phyloP scores from a whole-genome alignment of 1,140 invertebrate genomes.

The Calosoma granatense region DNA sequence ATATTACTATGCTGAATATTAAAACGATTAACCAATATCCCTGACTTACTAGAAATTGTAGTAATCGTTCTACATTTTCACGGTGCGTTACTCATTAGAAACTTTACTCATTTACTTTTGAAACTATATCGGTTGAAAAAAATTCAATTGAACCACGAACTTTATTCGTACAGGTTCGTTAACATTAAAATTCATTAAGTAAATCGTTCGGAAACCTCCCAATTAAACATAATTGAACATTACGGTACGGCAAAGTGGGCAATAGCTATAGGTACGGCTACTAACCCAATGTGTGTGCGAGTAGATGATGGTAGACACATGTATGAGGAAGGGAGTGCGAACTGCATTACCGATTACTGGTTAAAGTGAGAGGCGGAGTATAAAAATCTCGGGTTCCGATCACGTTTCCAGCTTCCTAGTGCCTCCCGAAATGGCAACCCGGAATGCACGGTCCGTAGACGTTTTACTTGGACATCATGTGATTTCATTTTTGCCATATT shows the following conservation, averaged over 20 bases:
- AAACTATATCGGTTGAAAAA: too few species aligned
- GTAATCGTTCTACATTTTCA: too few species aligned
- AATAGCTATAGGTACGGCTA: neutral
- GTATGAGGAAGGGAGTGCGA: neutral
- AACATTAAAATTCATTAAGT: constrained; percentile 3
- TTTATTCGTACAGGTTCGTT: too few species aligned
- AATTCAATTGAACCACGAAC: too few species aligned
- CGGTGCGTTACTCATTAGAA: too few species aligned
- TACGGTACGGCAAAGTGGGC: neutral
- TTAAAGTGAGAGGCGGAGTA: neutral
- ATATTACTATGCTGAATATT: too few species aligned
- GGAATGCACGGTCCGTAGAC: neutral
- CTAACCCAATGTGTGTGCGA: too few species aligned
- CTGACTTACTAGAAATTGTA: too few species aligned
- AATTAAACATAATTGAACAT: constrained; percentile 9
- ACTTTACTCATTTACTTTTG: too few species aligned
- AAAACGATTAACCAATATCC: too few species aligned
- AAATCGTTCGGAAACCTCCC: constrained; percentile 3
- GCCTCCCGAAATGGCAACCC: neutral
- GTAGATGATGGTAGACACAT: neutral
- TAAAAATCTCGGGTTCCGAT: constrained; percentile 1
- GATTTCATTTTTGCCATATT: too few species aligned
- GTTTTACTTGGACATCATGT: neutral
- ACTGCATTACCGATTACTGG: neutral
- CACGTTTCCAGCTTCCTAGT: neutral